Base-by-base conservation (phyloP, 2,888 invertebrate species). In the Zhuqinia jingwanae region DNA sequence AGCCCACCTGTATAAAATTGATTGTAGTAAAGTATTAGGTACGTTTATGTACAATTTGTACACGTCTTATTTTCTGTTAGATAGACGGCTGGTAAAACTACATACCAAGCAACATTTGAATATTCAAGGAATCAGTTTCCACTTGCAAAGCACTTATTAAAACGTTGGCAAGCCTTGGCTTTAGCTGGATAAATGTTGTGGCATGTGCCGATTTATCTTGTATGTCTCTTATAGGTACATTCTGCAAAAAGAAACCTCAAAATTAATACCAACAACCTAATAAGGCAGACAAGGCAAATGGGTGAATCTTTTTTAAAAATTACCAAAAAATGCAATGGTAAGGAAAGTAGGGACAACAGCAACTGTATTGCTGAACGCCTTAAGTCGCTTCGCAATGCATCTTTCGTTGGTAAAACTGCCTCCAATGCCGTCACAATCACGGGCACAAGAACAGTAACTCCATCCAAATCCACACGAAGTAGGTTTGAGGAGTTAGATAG, bases 341-440 rank as follows among this genome's bases (percentile, higher is more conserved):
- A 94, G 20, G 97, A 96, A 88, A 99, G 94, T 92, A 99, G 95
- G 0, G 99, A 99, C 90, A 98, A 93, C 25, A 99, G 94, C 78
- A 98, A 94, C 91, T 98, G 96, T 88, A 98, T 97, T 42, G 98
- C 97, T 1, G 99, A 97, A 91, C 97, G 95, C 88, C 99, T 94
- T 86, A 99, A 93, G 91, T 97, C 97, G 0, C 95, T 94, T 92
- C 95, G 95, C 88, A 96, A 95, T 10, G 96, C 93, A 91, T 97
- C 96, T 91, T 96, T 96, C 91, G 97, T 98, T 0, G 97, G 96
- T 56, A 99, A 93, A 20, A 99, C 97, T 68, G 97, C 94, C 92
- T 99, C 99, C 68, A 99, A 92, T 0, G 99, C 98, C 11, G 95
- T 95, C 80, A 99, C 95, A 92, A 98, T 96, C 89, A 96, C 95